These are phyloP conservation scores for Melanotaenia pygmaea DNA, from an alignment of 2,797 vertebrate genomes.

Conservation along the genomic window DNA sequence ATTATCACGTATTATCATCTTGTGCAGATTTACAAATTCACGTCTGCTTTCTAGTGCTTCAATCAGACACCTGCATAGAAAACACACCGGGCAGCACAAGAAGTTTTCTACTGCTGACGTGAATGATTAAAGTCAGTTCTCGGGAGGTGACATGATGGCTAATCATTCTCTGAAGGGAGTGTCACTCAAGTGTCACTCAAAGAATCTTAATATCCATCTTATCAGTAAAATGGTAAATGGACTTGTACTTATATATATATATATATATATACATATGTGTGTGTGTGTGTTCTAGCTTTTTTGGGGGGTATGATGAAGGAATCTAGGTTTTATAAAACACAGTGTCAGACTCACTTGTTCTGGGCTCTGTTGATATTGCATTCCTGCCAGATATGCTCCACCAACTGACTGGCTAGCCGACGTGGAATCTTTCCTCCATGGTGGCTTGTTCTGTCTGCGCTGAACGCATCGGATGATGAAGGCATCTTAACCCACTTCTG, in stretches of 20 bases:
- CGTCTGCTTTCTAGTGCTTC: not conserved
- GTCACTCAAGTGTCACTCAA: not conserved
- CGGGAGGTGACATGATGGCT: not conserved
- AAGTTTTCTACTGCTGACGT: not conserved
- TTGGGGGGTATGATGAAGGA: too few relatives aligned
- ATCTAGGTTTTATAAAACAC: not conserved
- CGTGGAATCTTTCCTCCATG: constrained; percentile 96
- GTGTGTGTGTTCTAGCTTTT: not conserved
- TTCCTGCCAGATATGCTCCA: constrained; percentile 98
- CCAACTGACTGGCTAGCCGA: constrained; percentile 92
- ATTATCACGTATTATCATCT: not conserved
- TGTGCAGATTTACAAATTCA: not conserved
- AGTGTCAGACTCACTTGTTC: constrained; percentile 89
- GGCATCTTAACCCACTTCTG: constrained; percentile 95
- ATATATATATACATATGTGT: too few relatives aligned
- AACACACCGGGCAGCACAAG: not conserved
- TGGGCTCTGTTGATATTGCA: constrained; percentile 97
- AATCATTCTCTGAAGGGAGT: not conserved
- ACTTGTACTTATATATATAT: too few relatives aligned
- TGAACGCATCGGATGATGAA: constrained; percentile 90
- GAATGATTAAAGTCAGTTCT: not conserved
- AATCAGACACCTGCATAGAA: constrained; percentile 10
- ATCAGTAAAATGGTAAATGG: too few relatives aligned
- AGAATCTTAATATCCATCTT: not conserved
- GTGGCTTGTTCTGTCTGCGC: constrained; percentile 91